Evolutionary conservation across 2,113 vertebrate species (phyloP).

Genomic region (Arothron firmamentum): DNA sequence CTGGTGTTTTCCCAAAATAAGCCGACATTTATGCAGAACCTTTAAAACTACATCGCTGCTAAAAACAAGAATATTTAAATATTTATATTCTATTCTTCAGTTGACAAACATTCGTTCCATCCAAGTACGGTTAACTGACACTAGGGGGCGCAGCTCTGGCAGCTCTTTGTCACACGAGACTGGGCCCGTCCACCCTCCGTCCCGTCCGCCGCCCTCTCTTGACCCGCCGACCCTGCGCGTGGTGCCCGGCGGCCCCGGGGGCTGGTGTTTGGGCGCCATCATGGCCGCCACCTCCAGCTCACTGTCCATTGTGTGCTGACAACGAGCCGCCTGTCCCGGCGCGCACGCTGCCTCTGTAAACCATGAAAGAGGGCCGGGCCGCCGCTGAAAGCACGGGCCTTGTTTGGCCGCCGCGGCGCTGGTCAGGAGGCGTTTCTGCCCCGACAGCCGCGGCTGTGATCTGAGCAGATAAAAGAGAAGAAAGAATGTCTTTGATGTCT

Average conservation of each 20-base stretch:
- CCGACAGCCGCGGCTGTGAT: conserved; percentile 61
- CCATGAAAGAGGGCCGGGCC: conserved; percentile 57
- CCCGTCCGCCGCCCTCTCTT: conserved; percentile 26
- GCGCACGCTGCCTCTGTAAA: conserved; percentile 68
- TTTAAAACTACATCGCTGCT: too few species aligned
- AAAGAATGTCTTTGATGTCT: conserved; percentile 63
- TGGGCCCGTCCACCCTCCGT: too few species aligned
- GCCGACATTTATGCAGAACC: too few species aligned
- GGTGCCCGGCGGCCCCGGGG: conserved; percentile 32
- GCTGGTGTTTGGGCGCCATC: conserved; percentile 52
- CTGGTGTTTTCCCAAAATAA: too few species aligned
- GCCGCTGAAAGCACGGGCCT: conserved; percentile 35
- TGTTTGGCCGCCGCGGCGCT: conserved; percentile 44
- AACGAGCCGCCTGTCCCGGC: conserved; percentile 51
- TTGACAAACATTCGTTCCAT: too few species aligned
- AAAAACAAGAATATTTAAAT: too few species aligned
- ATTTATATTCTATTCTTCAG: too few species aligned
- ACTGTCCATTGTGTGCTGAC: conserved; percentile 61
- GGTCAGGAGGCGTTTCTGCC: conserved; percentile 45
- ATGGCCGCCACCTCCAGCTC: conserved; percentile 52
- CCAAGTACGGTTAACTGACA: too few species aligned
- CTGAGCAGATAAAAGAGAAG: conserved; percentile 40
- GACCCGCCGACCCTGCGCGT: conserved; percentile 35
- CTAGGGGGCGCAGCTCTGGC: too few species aligned
- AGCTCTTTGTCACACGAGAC: too few species aligned